Evolutionary conservation across 2,888 invertebrate genomes (phyloP).

Genomic region (Octonoba sinensis): DNA sequence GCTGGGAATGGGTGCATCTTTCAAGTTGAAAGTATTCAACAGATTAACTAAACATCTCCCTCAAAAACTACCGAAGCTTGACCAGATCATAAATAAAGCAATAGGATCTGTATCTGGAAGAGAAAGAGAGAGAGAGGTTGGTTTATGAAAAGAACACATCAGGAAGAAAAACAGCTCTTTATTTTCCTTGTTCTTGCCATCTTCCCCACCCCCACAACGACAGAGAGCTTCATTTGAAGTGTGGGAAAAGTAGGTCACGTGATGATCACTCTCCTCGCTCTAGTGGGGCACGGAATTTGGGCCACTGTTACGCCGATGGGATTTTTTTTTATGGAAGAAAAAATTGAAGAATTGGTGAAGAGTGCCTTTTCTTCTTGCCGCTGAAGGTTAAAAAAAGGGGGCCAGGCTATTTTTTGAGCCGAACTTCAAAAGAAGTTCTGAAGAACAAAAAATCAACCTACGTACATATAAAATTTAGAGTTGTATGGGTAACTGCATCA

Average conservation of each 20-base stretch:
- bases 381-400: too few species aligned
- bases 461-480: too few species aligned
- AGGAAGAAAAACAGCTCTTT: constrained; percentile 7
- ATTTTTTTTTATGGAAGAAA: not conserved
- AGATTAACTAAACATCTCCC: not conserved
- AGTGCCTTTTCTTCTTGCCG: too few species aligned
- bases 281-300: constrained; percentile 29
- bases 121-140: not conserved
- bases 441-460: too few species aligned
- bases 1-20: too few species aligned
- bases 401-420: too few species aligned
- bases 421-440: too few species aligned
- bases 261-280: constrained; percentile 34
- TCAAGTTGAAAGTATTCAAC: too few species aligned
- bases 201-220: constrained; percentile 14
- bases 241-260: constrained; percentile 29
- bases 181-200: constrained; percentile 1
- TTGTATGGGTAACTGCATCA: too few species aligned
- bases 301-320: constrained; percentile 4
- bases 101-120: not conserved
- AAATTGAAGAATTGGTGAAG: too few species aligned
- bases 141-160: not conserved
- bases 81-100: constrained; percentile 10
- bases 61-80: constrained; percentile 18
- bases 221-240: constrained; percentile 6